Base-by-base conservation (phyloP, 1,140 invertebrate species). In the Cotesia chilonis region DNA sequence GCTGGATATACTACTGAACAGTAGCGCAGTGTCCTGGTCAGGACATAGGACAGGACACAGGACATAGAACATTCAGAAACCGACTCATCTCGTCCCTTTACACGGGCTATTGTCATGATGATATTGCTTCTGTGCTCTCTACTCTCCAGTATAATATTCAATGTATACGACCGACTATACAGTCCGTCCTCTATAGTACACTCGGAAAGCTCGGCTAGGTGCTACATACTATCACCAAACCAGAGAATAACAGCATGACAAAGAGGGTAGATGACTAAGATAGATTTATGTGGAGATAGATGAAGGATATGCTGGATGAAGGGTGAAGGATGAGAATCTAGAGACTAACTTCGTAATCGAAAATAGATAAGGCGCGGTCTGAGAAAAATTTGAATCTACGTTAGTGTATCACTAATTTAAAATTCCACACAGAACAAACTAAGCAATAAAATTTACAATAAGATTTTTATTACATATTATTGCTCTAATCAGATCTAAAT, bases 101-200 rank as follows among this genome's bases (percentile, higher is more conserved):
- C n/a, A 36, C 41, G 36, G 36, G n/a, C 63, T 65, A 65, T 65
- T 65, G 63, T 65, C 41, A 36, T 64, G 14, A 37, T 51, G 63
- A 65, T 65, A 65, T 65, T 65, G 63, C 63, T 59, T 59, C 20
- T 47, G 41, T 47, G 17, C 57, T 10, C 57, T 17, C 20, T 59
- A 20, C 57, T 17, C 9, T 7, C 7, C 20, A 17, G 57, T 17
- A 9, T 59, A 20, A 4, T 17, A 20, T 7, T 2, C 20, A 17
- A 17, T 59, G 14, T 59, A 20, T 59, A 20, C 57, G 57, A 7
- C 57, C 7, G 20, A 20, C 41, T 47, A 47, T 47, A 47, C 10
- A 47, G 41, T 47, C 41, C 10, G 6, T 9, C 7, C 7, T 9
- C 0, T 9, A 20, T 5, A 17, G 57, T 59, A 59, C 57, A 59